Evolutionary conservation across 2,797 vertebrate genomes (phyloP).

Genomic region (Todus mexicanus): DNA sequence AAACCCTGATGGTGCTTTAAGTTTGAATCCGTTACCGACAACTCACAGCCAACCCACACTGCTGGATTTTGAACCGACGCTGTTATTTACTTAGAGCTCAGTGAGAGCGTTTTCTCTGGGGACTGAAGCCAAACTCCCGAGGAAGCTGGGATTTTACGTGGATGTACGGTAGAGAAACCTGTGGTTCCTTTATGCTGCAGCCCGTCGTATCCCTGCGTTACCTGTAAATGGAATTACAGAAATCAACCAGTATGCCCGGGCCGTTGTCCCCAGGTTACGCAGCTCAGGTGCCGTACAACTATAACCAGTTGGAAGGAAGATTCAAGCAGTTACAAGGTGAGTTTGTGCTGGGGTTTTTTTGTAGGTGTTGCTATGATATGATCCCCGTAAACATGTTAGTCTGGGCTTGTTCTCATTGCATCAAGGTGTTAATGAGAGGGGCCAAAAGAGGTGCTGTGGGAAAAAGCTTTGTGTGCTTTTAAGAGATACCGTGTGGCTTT

Average conservation of each 20-base stretch:
- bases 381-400: constrained; percentile 3
- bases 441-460: not conserved
- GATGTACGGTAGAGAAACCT: constrained; percentile 57
- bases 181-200: constrained; percentile 51
- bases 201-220: not conserved
- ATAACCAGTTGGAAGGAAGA: constrained; percentile 94
- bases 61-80: constrained; percentile 59
- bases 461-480: not conserved
- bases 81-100: constrained; percentile 37
- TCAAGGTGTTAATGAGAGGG: not conserved
- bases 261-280: constrained; percentile 78
- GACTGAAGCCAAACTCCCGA: constrained; percentile 10
- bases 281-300: constrained; percentile 89
- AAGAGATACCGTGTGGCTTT: not conserved
- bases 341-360: not conserved
- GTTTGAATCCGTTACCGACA: constrained; percentile 39
- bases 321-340: constrained; percentile 98
- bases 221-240: constrained; percentile 89
- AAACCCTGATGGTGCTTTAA: constrained; percentile 7
- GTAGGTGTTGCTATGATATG: constrained; percentile 17
- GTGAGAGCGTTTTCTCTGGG: not conserved
- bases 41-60: not conserved
- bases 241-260: constrained; percentile 76
- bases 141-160: constrained; percentile 59
- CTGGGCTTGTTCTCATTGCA: not conserved